Evolutionary conservation across 2,113 vertebrate genomes (phyloP).

Genomic region (Protomyctophum bolini): DNA sequence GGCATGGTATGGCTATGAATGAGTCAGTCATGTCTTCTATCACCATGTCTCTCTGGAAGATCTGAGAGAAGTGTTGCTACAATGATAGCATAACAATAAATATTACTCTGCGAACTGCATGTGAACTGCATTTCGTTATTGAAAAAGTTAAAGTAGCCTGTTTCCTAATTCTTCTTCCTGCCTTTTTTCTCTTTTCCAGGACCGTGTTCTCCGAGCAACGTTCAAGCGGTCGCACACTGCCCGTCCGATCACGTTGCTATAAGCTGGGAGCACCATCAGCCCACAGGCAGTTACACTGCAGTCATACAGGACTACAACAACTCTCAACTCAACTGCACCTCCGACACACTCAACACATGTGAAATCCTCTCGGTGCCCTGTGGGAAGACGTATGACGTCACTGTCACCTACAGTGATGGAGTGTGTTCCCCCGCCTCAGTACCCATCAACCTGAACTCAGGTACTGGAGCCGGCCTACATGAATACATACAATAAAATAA

Average conservation of each 20-base stretch:
- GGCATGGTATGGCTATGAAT: not conserved
- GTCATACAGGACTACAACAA: slow-evolving; percentile 37
- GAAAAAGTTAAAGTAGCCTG: not conserved
- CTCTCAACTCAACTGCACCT: too few species aligned
- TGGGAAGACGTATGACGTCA: slow-evolving; percentile 60
- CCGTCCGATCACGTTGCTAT: slow-evolving; percentile 54
- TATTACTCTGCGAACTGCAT: too few species aligned
- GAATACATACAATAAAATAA: too few species aligned
- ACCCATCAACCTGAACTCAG: too few species aligned
- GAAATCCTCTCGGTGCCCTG: slow-evolving; percentile 63
- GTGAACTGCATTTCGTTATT: too few species aligned
- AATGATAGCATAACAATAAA: too few species aligned
- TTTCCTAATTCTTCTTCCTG: not conserved
- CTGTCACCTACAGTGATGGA: slow-evolving; percentile 23
- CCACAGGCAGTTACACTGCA: slow-evolving; percentile 43
- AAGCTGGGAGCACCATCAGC: slow-evolving; percentile 64
- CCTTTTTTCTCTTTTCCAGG: slow-evolving; percentile 39
- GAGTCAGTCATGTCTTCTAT: not conserved
- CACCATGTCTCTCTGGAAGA: not conserved
- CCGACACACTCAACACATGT: slow-evolving; percentile 34
- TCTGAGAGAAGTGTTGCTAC: not conserved
- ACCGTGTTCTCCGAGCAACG: slow-evolving; percentile 56
- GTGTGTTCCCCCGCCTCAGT: too few species aligned
- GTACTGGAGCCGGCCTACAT: too few species aligned
- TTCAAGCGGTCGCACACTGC: slow-evolving; percentile 63